These are phyloP conservation scores for Musca domestica DNA, from an alignment of 1,140 invertebrate species.

Conservation along the genomic window DNA sequence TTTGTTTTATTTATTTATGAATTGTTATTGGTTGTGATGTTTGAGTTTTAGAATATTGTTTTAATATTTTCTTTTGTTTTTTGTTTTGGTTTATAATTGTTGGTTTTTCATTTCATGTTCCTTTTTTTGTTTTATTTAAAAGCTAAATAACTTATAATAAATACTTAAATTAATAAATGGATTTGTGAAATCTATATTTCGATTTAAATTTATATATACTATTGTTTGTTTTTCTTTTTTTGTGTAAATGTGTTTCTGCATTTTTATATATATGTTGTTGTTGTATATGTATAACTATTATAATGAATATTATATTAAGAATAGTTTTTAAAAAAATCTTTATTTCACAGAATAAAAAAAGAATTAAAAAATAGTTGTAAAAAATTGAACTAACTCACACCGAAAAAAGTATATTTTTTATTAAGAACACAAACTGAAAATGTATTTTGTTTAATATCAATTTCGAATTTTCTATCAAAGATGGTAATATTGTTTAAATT, in stretches of 20 bases:
- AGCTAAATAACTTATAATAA: conserved; percentile 22
- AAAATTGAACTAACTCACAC: neutral
- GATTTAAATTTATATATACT: neutral
- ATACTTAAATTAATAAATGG: conserved; percentile 18
- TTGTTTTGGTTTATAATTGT: conserved; percentile 2
- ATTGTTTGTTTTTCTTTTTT: conserved; percentile 4
- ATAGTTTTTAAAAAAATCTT: neutral
- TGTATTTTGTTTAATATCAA: too few relatives aligned
- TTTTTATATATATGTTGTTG: conserved; percentile 1
- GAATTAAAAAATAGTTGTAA: neutral
- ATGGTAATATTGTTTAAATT: too few relatives aligned
- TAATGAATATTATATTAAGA: conserved; percentile 13
- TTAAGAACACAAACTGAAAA: too few relatives aligned
- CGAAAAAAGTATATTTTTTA: neutral
- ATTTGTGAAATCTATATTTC: neutral
- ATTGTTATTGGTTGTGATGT: conserved; percentile 12
- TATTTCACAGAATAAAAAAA: neutral
- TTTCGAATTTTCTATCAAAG: too few relatives aligned
- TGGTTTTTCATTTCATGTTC: neutral
- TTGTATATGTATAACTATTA: neutral
- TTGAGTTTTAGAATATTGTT: conserved; percentile 9
- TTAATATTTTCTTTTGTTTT: conserved; percentile 4
- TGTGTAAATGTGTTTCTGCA: conserved; percentile 3
- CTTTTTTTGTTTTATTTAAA: conserved; percentile 10
- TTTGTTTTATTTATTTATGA: neutral